Evolutionary conservation across 1,140 invertebrate species (phyloP), one percentile per base, ranked within the genome.

Genomic region (Coboldia fuscipes): DNA sequence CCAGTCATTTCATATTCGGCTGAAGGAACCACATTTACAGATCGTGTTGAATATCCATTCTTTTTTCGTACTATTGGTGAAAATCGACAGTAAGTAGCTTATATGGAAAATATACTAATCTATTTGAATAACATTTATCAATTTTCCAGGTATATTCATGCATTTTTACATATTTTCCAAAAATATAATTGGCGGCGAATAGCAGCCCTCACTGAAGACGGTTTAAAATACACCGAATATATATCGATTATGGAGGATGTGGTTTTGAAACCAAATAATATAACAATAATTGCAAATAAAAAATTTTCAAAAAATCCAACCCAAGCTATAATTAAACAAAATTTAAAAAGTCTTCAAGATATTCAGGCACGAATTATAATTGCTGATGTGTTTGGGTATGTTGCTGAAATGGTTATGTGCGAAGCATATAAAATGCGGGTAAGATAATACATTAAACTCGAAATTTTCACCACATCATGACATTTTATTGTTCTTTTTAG

Each of bases 1-100:
- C 60, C 81, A 22, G 68, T 81, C 0, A 73, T 86, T 27, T 82
- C 78, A 22, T 88, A 85, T 49, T 75, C 74, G 37, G 81, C 80
- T 2, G 80, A 85, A 47, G 77, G 76, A 1, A 65, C 69, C 2
- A 67, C 63, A 31, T 72, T 81, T 42, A 67, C 64, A 0, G 70
- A 83, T 52, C 59, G 72, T 14, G 49, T 60, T 1, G 70, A 68
- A 35, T 85, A 83, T 58, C 79, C 80, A 0, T 82, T 75, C 43
- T 85, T 86, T 52, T 85, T 80, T 47, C 51, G 80, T 2, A 86
- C 81, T 2, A 80, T 84, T 39, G 79, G 79, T 2, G 75, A 80
- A 45, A 79, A 83, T 44, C 68, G 66, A 19, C 68, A 79, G 37
- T 82, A 79, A 47, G 67, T 45, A 14, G 40, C 42, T 30, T 7